phyloP scores from a whole-genome alignment of 1,140 invertebrate species.

The Meloidogyne exigua region DNA sequence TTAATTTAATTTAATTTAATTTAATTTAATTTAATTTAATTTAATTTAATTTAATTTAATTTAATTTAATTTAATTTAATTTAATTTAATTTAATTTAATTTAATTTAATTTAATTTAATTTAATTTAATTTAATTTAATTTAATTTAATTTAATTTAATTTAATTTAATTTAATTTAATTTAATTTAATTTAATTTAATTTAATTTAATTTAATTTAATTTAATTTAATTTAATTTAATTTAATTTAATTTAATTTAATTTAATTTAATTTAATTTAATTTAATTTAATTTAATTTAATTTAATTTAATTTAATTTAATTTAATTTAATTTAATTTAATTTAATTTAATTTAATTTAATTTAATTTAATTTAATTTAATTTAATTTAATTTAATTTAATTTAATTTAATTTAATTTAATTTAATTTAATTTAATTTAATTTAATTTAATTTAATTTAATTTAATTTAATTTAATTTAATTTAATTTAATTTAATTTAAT shows the following conservation, averaged over 20 bases:
- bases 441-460: neutral
- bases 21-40: slow-evolving; percentile 19
- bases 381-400: slow-evolving; percentile 19
- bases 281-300: neutral
- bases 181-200: slow-evolving; percentile 19
- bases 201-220: neutral
- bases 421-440: slow-evolving; percentile 19
- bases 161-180: neutral
- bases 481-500: neutral
- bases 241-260: neutral
- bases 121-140: neutral
- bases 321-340: neutral
- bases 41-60: neutral
- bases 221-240: slow-evolving; percentile 19
- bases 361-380: neutral
- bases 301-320: slow-evolving; percentile 19
- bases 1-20: neutral
- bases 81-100: neutral
- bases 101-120: slow-evolving; percentile 19
- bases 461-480: slow-evolving; percentile 14
- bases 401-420: neutral
- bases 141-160: slow-evolving; percentile 19
- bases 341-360: slow-evolving; percentile 19
- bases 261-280: slow-evolving; percentile 19
- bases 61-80: slow-evolving; percentile 19